Evolutionary conservation across 2,888 invertebrate species (phyloP).

Genomic region (Polyommatus icarus): DNA sequence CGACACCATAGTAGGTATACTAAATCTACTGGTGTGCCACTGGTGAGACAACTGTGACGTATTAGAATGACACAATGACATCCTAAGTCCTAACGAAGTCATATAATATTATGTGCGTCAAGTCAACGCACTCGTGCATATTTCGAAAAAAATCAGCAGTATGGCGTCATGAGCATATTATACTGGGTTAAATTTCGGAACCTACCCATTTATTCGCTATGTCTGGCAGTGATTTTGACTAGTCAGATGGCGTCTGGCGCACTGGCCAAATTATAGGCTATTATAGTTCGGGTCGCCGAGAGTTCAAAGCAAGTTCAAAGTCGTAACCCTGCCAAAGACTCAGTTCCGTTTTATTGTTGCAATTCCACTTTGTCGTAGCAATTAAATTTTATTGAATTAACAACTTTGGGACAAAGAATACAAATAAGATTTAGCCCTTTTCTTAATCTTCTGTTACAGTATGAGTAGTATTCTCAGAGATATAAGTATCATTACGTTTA

Average conservation of each 20-base stretch:
- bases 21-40: too few species aligned
- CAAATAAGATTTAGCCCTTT: too few species aligned
- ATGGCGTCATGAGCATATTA: neutral
- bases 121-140: too few species aligned
- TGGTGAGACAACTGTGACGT: too few species aligned
- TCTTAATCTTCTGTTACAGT: too few species aligned
- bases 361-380: neutral
- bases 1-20: too few species aligned
- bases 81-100: too few species aligned
- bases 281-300: neutral
- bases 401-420: neutral
- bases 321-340: slow-evolving; percentile 13
- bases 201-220: neutral
- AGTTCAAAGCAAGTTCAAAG: slow-evolving; percentile 22
- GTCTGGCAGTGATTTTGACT: neutral
- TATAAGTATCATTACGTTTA: too few species aligned
- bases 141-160: neutral
- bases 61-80: too few species aligned
- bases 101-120: too few species aligned
- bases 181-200: neutral
- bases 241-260: slow-evolving; percentile 8
- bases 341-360: neutral
- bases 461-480: too few species aligned
- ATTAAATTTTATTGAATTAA: neutral
- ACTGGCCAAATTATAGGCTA: neutral